Base-by-base conservation (phyloP, 1,140 invertebrate genomes). In the Drosophila albomicans region DNA sequence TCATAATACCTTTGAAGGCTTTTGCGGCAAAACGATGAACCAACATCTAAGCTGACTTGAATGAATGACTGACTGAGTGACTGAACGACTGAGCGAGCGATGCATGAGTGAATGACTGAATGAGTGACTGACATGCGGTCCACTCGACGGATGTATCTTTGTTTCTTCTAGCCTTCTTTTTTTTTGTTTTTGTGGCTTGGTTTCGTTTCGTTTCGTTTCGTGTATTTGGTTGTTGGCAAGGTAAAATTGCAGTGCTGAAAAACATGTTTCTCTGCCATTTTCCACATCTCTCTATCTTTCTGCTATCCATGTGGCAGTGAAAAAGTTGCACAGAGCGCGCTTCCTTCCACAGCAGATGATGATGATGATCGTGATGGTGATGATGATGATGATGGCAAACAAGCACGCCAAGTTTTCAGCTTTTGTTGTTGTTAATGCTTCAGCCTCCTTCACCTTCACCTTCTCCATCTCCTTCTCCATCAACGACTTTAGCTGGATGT, bases 201-300 rank as follows among this genome's bases (percentile, higher is more conserved):
- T 75, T 75, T 78, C 49, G 45, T 75, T 75, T 78, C 49, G 45
- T 75, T 75, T 58, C 38, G 43, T 25, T 25, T 25, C 20, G 20
- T 25, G 20, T 62, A 64, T 78, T 75, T 78, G 66, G 65, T 75
- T 78, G 66, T 32, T 70, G 61, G 72, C 72, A 66, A 77, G 69
- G 75, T 56, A 77, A 88, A 86, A 88, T 88, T 77, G 75, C 79
- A 69, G 11, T 79, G 54, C 43, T 87, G 81, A 87, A 87, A 86
- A 86, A 86, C 82, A 82, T 79, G 82, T 87, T 86, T 84, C 43
- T 32, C n/a, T n/a, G 7, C 11, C 35, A 45, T 15, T 8, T 25
- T 67, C 30, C 43, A 20, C 43, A 46, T 64, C 46, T 48, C 52
- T 43, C 52, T 46, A 35, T 57, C 32, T n/a, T 25, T 57, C 32